These are phyloP conservation scores for Hydrolagus affinis DNA, from an alignment of 2,113 vertebrate genomes.

Conservation along the genomic window DNA sequence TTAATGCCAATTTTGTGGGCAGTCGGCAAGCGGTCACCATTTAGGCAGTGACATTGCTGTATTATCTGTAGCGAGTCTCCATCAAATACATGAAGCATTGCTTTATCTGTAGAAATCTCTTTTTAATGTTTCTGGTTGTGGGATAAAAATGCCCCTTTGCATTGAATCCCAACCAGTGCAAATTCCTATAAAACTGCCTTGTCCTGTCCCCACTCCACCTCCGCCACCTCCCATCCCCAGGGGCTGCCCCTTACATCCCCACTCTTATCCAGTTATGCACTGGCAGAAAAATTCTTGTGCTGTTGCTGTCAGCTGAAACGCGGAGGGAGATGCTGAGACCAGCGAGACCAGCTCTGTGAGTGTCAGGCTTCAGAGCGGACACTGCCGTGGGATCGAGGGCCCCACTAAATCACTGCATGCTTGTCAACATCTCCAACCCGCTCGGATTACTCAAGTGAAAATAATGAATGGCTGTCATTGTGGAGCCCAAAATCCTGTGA, in stretches of 20 bases:
- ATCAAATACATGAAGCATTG: no score
- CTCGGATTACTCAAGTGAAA: constrained; percentile 90
- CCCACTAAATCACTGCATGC: constrained; percentile 87
- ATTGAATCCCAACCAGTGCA: no score
- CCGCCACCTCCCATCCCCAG: no score
- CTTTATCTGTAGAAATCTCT: no score
- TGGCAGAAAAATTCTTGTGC: constrained; percentile 53
- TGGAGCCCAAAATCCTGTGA: constrained; percentile 99
- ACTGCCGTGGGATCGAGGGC: constrained; percentile 53
- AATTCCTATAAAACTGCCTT: no score
- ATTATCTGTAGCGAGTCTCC: no score
- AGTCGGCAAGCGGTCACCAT: no score
- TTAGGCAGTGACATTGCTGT: no score
- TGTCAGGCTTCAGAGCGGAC: constrained; percentile 51
- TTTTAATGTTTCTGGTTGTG: no score
- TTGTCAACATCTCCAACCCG: constrained; percentile 83
- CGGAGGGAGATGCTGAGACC: constrained; percentile 48
- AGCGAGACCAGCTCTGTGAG: constrained; percentile 49
- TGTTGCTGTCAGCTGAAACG: constrained; percentile 47
- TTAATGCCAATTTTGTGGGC: no score
- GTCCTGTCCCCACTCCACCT: not conserved
- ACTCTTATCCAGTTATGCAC: constrained; percentile 51
- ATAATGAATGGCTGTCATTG: constrained; percentile 99
- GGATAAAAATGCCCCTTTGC: no score
- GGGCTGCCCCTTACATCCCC: not conserved